phyloP scores from a whole-genome alignment of 2,888 invertebrate species.

The Amblyteles armatorius region DNA sequence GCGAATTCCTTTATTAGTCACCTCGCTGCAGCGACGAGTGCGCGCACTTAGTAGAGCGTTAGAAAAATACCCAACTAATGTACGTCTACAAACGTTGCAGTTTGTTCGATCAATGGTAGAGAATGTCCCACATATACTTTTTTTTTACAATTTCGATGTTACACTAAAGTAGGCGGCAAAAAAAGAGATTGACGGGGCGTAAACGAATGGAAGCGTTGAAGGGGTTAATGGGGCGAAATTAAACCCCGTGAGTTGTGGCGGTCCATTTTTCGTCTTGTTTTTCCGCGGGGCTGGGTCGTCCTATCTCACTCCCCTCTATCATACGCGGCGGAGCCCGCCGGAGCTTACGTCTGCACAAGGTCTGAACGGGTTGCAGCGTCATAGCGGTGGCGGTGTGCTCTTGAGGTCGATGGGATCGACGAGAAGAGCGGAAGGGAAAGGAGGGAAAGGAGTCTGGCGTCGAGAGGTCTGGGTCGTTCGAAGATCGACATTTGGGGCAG shows the following conservation, averaged over 20 bases:
- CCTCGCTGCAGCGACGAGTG: slow-evolving; percentile 4
- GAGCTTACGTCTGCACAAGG: slow-evolving; percentile 64
- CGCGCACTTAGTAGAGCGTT: slow-evolving; percentile 14
- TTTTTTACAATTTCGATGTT: not conserved
- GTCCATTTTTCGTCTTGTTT: slow-evolving; percentile 45
- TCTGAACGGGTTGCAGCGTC: slow-evolving; percentile 57
- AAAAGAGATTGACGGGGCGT: not conserved
- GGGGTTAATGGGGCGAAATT: not conserved
- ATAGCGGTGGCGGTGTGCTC: slow-evolving; percentile 41
- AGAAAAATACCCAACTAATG: not conserved
- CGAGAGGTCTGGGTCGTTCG: slow-evolving; percentile 74
- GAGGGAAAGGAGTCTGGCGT: slow-evolving; percentile 70
- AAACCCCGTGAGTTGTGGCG: not conserved
- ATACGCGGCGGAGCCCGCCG: slow-evolving; percentile 1
- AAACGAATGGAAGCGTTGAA: not conserved
- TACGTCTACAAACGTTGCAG: not conserved
- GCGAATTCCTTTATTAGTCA: slow-evolving; percentile 42
- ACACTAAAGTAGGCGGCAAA: not conserved
- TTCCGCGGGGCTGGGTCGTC: slow-evolving; percentile 12
- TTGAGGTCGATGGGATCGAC: slow-evolving; percentile 45
- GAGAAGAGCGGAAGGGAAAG: slow-evolving; percentile 57
- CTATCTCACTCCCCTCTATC: slow-evolving; percentile 24
- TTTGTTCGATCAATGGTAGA: not conserved
- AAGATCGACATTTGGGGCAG: slow-evolving; percentile 70
- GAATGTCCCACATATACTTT: too few relatives aligned